Conservation (phyloP, 2,888 invertebrate genomes). For the Pherbina coryleti region DNA sequence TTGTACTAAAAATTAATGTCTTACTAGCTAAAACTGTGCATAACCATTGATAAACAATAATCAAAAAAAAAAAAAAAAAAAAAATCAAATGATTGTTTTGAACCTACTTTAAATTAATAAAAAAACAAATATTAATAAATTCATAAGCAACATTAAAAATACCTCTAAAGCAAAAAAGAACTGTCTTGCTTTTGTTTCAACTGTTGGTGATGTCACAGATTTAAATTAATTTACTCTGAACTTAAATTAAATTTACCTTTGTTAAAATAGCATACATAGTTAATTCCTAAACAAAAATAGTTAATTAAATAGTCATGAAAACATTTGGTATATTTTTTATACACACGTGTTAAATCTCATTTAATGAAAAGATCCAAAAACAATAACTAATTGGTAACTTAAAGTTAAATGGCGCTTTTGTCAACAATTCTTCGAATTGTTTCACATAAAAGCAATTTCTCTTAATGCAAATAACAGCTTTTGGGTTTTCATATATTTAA, state of each 20-base stretch:
- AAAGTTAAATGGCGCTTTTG: no score
- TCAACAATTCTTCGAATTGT: no score
- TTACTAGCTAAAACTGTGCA: conserved; percentile 14
- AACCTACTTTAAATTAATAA: neutral
- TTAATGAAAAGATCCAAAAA: no score
- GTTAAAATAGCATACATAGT: neutral
- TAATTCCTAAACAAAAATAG: conserved; percentile 10
- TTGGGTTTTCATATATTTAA: no score
- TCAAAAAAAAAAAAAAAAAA: neutral
- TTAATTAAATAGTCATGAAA: neutral
- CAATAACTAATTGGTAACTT: no score
- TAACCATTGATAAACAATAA: conserved; percentile 1
- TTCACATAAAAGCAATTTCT: no score
- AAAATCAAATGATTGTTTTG: neutral
- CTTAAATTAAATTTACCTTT: neutral
- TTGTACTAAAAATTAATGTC: conserved; percentile 16
- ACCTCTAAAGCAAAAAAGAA: conserved; percentile 27
- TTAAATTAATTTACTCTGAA: conserved; percentile 11
- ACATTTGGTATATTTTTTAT: neutral
- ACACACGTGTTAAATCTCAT: no score
- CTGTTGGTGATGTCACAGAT: conserved; percentile 28
- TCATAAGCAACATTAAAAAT: conserved; percentile 19
- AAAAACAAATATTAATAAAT: conserved; percentile 14
- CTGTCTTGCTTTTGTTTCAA: conserved; percentile 1
- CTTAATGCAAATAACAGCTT: no score